phyloP scores from a whole-genome alignment of 2,113 vertebrate species.

The Spea bombifrons region DNA sequence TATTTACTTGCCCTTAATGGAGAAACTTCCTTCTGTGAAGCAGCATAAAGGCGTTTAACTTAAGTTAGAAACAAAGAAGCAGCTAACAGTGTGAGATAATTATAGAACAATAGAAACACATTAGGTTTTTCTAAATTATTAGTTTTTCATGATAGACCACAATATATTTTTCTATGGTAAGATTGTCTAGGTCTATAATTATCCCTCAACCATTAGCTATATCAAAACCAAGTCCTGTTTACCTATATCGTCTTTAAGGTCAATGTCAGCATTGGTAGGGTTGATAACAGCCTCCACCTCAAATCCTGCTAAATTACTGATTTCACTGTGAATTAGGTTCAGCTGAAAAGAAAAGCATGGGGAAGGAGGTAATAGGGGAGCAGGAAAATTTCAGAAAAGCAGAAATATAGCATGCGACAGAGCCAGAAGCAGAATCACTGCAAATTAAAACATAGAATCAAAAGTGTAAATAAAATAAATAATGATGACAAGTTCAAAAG shows the following conservation, averaged over 20 bases:
- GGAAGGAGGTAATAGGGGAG: slow-evolving; percentile 76
- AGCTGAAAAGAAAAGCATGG: slow-evolving; percentile 90
- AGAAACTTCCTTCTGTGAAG: slow-evolving; percentile 73
- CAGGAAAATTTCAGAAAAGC: slow-evolving; percentile 70
- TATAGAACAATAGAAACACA: slow-evolving; percentile 66
- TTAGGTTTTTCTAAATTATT: background rate
- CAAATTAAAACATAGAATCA: slow-evolving; percentile 1
- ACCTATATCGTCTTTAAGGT: slow-evolving; percentile 99
- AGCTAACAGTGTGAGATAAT: slow-evolving; percentile 73
- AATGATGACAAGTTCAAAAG: background rate
- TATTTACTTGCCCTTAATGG: slow-evolving; percentile 54
- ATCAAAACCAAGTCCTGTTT: slow-evolving; percentile 75
- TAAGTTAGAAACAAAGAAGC: slow-evolving; percentile 57
- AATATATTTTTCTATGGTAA: background rate
- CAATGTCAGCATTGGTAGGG: slow-evolving; percentile 98
- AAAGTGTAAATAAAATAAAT: slow-evolving; percentile 11
- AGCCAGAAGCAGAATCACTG: slow-evolving; percentile 63
- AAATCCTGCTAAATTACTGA: slow-evolving; percentile 99
- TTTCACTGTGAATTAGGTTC: slow-evolving; percentile 99
- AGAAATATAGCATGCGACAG: slow-evolving; percentile 64
- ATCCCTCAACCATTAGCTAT: slow-evolving; percentile 71
- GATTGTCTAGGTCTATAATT: slow-evolving; percentile 69
- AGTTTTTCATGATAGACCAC: background rate
- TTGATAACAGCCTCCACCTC: slow-evolving; percentile 99
- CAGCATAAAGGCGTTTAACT: background rate